These are phyloP conservation scores for Rhinoderma darwinii DNA, from an alignment of 2,113 vertebrate species.

Conservation along the genomic window DNA sequence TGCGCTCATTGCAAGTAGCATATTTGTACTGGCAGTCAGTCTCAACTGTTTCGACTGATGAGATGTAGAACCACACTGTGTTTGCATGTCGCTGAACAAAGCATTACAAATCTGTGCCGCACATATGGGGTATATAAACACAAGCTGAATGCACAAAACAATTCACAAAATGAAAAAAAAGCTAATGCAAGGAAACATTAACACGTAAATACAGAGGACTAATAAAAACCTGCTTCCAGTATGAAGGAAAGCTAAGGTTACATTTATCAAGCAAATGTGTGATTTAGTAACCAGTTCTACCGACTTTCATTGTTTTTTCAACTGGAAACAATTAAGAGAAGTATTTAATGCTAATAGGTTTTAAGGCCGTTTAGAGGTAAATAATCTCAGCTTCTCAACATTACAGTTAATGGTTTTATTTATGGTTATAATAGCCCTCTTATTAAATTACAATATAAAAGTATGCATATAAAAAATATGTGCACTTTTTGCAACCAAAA, in stretches of 20 bases:
- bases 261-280: slow-evolving; percentile 9
- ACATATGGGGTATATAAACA: slow-evolving; percentile 41
- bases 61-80: not conserved
- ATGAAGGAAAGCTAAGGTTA: not conserved
- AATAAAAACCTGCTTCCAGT: not conserved
- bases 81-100: slow-evolving; percentile 4
- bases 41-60: slow-evolving; percentile 36
- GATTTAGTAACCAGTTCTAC: not conserved
- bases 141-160: not conserved
- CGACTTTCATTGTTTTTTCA: slow-evolving; percentile 10
- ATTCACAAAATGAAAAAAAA: slow-evolving; percentile 20
- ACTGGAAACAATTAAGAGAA: not conserved
- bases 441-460: slow-evolving; percentile 5
- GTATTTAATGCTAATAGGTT: not conserved
- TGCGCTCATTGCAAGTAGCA: not conserved
- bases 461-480: not conserved
- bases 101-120: not conserved
- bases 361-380: slow-evolving; percentile 15
- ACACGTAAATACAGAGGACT: not conserved
- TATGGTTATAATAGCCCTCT: not conserved
- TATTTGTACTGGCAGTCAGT: slow-evolving; percentile 48
- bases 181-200: not conserved
- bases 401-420: not conserved
- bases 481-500: not conserved
- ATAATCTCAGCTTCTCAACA: not conserved